These are phyloP conservation scores for Lota lota DNA, from an alignment of 2,113 vertebrate species.

Conservation along the genomic window DNA sequence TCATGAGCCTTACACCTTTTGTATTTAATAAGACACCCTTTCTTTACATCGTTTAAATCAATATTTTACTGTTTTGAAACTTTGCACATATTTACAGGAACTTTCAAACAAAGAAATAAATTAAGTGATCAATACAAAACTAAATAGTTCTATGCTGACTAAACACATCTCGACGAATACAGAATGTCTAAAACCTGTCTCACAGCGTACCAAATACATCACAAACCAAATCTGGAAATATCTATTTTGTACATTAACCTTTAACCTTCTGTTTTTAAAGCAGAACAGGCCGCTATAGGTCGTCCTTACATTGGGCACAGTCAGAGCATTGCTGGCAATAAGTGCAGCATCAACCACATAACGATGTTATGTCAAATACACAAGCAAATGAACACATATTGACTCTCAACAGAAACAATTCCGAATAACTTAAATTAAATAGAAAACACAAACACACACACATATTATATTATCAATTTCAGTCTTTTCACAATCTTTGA, in stretches of 20 bases:
- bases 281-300: not conserved
- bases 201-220: conserved; percentile 90
- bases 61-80: conserved; percentile 95
- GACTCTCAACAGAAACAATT: conserved; percentile 53
- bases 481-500: conserved; percentile 40
- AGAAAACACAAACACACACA: conserved; percentile 61
- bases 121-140: conserved; percentile 98
- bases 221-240: conserved; percentile 83
- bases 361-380: conserved; percentile 66
- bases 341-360: conserved; percentile 63
- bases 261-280: too few species aligned
- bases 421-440: conserved; percentile 82
- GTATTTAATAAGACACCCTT: conserved; percentile 63
- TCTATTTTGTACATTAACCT: conserved; percentile 81
- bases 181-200: conserved; percentile 85
- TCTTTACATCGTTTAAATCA: conserved; percentile 82
- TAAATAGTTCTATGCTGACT: conserved; percentile 94
- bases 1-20: too few species aligned
- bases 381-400: conserved; percentile 71
- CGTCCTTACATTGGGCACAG: too few species aligned
- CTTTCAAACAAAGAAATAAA: conserved; percentile 92
- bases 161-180: conserved; percentile 88
- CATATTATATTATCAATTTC: conserved; percentile 46
- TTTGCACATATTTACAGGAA: conserved; percentile 94
- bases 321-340: conserved; percentile 60